Percentiles rank a stretch among this genome's conserved stretches.
phyloP scores from a whole-genome alignment of 2,888 invertebrate genomes.

The Dicyrtomina minuta region DNA sequence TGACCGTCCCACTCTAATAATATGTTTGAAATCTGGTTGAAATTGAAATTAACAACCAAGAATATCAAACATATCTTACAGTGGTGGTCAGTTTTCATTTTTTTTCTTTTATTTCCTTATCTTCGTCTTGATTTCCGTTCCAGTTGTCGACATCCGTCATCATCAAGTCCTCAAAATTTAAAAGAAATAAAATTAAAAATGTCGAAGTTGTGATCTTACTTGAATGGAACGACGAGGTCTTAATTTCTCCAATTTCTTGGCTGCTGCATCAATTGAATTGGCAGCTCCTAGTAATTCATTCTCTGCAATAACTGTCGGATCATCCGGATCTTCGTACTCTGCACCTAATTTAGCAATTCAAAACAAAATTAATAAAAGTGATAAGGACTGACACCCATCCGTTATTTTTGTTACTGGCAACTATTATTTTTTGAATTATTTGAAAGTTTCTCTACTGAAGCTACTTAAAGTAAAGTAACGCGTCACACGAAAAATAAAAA shows the following conservation, averaged over 20 bases:
- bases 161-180: background rate
- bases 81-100: slow-evolving; percentile 55
- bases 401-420: too few species aligned
- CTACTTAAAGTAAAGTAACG: too few species aligned
- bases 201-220: slow-evolving; percentile 63
- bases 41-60: slow-evolving; percentile 87
- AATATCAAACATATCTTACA: slow-evolving; percentile 99
- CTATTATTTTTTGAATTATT: too few species aligned
- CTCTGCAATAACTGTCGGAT: slow-evolving; percentile 96
- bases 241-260: slow-evolving; percentile 87
- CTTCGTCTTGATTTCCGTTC: background rate
- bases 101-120: background rate
- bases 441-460: too few species aligned
- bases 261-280: slow-evolving; percentile 94
- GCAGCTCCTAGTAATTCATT: slow-evolving; percentile 96
- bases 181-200: too few species aligned
- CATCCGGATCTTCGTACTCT: slow-evolving; percentile 95
- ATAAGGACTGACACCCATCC: background rate
- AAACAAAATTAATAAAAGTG: background rate
- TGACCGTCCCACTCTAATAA: slow-evolving; percentile 74
- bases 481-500: too few species aligned
- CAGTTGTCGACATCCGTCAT: too few species aligned
- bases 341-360: slow-evolving; percentile 62
- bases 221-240: slow-evolving; percentile 80
- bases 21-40: slow-evolving; percentile 99